These are phyloP conservation scores for Norana najaformis DNA, from an alignment of 2,888 invertebrate genomes.

Conservation along the genomic window DNA sequence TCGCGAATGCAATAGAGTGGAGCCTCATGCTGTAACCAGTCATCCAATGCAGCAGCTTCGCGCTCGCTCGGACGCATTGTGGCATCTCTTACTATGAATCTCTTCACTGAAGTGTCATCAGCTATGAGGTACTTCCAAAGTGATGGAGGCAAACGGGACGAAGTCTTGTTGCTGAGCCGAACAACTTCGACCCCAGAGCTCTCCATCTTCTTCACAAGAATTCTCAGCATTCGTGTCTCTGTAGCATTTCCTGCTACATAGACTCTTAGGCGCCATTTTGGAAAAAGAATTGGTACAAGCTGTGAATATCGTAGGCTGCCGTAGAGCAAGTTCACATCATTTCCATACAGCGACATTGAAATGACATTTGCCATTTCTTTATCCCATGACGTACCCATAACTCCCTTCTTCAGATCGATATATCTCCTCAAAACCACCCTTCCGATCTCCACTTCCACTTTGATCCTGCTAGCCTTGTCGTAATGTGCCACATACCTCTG, in stretches of 20 bases:
- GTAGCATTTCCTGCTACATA: slow-evolving; percentile 33
- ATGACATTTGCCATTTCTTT: slow-evolving; percentile 40
- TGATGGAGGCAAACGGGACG: slow-evolving; percentile 36
- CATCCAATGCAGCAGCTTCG: slow-evolving; percentile 41
- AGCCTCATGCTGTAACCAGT: slow-evolving; percentile 40
- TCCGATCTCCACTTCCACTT: slow-evolving; percentile 46
- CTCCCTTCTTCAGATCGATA: slow-evolving; percentile 37
- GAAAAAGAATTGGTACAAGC: slow-evolving; percentile 41
- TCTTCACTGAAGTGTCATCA: slow-evolving; percentile 41
- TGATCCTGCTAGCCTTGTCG: slow-evolving; percentile 43
- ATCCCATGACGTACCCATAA: slow-evolving; percentile 23
- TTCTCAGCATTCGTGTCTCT: slow-evolving; percentile 27
- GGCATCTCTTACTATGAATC: slow-evolving; percentile 44
- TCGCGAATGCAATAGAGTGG: slow-evolving; percentile 46
- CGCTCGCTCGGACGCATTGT: slow-evolving; percentile 42
- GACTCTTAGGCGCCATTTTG: slow-evolving; percentile 44
- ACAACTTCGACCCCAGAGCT: slow-evolving; percentile 44
- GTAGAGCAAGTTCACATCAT: slow-evolving; percentile 39
- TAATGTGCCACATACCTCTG: slow-evolving; percentile 44
- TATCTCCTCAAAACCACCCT: slow-evolving; percentile 40
- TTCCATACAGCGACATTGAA: slow-evolving; percentile 43
- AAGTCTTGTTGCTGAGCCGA: slow-evolving; percentile 31
- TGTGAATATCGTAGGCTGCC: slow-evolving; percentile 44
- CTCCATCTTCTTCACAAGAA: slow-evolving; percentile 43
- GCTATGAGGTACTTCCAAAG: slow-evolving; percentile 44